Evolutionary conservation across 2,888 invertebrate genomes (phyloP).

Genomic region (Machimus rusticus): DNA sequence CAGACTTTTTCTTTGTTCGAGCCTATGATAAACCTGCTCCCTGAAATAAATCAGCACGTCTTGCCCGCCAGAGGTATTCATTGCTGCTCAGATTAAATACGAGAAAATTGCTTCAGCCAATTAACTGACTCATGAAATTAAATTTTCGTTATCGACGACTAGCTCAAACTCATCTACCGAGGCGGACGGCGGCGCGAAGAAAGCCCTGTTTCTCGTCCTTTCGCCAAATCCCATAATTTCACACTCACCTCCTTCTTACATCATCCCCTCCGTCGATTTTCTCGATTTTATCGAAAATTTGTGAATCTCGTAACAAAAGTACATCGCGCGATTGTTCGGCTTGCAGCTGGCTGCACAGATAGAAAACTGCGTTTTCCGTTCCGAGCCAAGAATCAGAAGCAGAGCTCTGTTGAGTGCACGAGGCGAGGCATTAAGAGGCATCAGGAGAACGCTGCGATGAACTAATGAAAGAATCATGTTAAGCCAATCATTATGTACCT

Average conservation of each 20-base stretch:
- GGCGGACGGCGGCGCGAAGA: background rate
- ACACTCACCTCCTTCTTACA: background rate
- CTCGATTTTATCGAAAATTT: background rate
- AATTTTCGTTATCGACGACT: slow-evolving; percentile 43
- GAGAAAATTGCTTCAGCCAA: slow-evolving; percentile 43
- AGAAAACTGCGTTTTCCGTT: background rate
- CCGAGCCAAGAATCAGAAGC: background rate
- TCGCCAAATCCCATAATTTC: background rate
- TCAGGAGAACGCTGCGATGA: background rate
- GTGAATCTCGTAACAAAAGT: background rate
- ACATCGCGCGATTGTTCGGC: background rate
- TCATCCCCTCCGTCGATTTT: background rate
- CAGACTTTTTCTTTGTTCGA: background rate
- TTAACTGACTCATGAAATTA: slow-evolving; percentile 45
- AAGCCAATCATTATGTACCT: slow-evolving; percentile 38
- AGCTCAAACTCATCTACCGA: slow-evolving; percentile 16
- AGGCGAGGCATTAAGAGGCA: background rate
- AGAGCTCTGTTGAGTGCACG: background rate
- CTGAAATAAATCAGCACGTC: background rate
- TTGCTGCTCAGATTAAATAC: slow-evolving; percentile 32
- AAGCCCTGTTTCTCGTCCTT: background rate
- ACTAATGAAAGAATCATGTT: slow-evolving; percentile 28
- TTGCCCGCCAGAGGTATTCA: background rate
- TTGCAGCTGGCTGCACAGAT: background rate
- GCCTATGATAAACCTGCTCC: background rate